Percentiles rank a stretch among this genome's conserved stretches.
Conservation (phyloP, 2,797 vertebrate genomes). For the Chloroceryle inda region DNA sequence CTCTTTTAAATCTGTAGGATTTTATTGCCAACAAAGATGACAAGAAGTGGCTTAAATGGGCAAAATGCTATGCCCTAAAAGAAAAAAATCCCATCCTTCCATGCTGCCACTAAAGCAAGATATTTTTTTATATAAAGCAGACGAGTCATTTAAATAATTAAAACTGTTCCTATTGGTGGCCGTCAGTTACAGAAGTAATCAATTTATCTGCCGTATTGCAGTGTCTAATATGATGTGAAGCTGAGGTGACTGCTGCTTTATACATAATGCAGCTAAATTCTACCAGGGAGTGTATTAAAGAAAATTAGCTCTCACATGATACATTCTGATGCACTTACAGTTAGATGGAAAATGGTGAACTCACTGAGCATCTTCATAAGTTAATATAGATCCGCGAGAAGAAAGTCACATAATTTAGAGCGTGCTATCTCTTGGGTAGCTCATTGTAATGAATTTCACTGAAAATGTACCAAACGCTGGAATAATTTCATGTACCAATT, state of each 20-base stretch:
- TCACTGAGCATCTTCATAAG: not conserved
- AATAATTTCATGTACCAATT: slow-evolving; percentile 51
- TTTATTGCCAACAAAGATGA: not conserved
- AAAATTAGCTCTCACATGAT: slow-evolving; percentile 20
- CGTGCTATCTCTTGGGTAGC: not conserved
- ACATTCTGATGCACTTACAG: not conserved
- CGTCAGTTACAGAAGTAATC: slow-evolving; percentile 55
- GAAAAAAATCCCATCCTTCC: not conserved
- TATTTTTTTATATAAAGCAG: not conserved
- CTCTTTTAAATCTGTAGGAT: not conserved
- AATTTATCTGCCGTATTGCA: slow-evolving; percentile 41
- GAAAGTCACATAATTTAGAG: not conserved
- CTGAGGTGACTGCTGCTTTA: slow-evolving; percentile 40
- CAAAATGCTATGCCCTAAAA: not conserved
- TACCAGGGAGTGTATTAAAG: slow-evolving; percentile 45
- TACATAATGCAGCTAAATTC: slow-evolving; percentile 42
- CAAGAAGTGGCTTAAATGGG: not conserved
- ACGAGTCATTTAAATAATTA: slow-evolving; percentile 42
- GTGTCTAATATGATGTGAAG: slow-evolving; percentile 27
- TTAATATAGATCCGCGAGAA: slow-evolving; percentile 14
- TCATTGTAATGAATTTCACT: slow-evolving; percentile 39
- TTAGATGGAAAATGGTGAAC: slow-evolving; percentile 17
- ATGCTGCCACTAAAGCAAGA: not conserved
- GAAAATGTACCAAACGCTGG: not conserved
- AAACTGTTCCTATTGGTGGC: not conserved